These are phyloP conservation scores for Drosophila pectinifera DNA, from an alignment of 1,140 invertebrate genomes.

Conservation along the genomic window DNA sequence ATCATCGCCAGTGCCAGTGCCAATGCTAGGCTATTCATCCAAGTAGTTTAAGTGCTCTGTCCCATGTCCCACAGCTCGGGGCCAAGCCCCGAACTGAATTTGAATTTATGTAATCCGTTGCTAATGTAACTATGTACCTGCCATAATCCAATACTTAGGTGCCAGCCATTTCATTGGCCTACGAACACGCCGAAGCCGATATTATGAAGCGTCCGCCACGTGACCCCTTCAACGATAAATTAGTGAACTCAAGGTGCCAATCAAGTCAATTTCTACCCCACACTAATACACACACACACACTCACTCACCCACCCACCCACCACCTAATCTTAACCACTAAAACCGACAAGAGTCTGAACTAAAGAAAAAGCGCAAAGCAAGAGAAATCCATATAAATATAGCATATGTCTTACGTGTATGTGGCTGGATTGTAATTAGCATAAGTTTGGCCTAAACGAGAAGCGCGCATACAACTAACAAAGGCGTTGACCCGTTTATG, in stretches of 20 bases:
- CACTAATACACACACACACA: conserved; percentile 42
- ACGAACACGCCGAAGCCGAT: conserved; percentile 99
- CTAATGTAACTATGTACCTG: conserved; percentile 79
- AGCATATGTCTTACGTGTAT: conserved; percentile 76
- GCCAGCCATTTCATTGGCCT: conserved; percentile 99
- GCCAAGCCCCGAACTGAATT: conserved; percentile 22
- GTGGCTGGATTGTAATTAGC: conserved; percentile 81
- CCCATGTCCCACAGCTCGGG: conserved; percentile 14
- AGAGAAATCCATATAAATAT: conserved; percentile 65
- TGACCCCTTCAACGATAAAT: conserved; percentile 98
- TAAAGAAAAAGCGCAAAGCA: conserved; percentile 48
- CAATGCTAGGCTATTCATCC: conserved; percentile 37
- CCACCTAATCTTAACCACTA: conserved; percentile 60
- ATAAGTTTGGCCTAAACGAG: conserved; percentile 62
- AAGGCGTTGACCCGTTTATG: conserved; percentile 59
- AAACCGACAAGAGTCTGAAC: conserved; percentile 49
- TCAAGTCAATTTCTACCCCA: conserved; percentile 77
- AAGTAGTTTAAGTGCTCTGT: conserved; percentile 52
- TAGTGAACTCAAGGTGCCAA: conserved; percentile 98
- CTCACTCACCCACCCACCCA: conserved; percentile 31
- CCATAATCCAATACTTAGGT: conserved; percentile 88
- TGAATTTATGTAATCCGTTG: conserved; percentile 61
- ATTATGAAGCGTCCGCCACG: conserved; percentile 99
- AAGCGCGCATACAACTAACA: conserved; percentile 39
- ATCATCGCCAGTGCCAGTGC: conserved; percentile 6